phyloP scores from a whole-genome alignment of 2,113 vertebrate genomes.

The Anarrhichthys ocellatus region DNA sequence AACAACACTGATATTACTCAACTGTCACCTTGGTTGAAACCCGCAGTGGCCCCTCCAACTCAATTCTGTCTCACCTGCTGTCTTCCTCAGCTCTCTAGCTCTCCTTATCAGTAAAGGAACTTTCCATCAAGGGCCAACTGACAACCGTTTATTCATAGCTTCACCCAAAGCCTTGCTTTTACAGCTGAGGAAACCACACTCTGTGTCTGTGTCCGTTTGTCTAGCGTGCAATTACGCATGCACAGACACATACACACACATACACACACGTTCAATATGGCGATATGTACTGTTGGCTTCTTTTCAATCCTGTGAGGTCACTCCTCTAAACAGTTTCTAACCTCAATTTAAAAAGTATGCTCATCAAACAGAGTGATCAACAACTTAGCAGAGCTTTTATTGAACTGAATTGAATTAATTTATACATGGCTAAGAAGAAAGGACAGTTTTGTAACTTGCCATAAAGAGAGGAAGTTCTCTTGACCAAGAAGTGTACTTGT shows the following conservation, averaged over 20 bases:
- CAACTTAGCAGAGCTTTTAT: neutral
- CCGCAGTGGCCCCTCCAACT: slow-evolving; percentile 46
- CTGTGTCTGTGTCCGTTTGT: slow-evolving; percentile 60
- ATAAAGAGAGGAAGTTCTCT: neutral
- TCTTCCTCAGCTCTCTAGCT: slow-evolving; percentile 47
- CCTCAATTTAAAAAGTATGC: slow-evolving; percentile 12
- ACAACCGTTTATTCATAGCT: slow-evolving; percentile 77
- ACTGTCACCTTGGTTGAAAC: slow-evolving; percentile 70
- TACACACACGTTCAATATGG: neutral
- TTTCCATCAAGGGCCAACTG: slow-evolving; percentile 76
- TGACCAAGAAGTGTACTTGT: neutral
- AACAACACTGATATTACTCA: slow-evolving; percentile 63
- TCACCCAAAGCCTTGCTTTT: slow-evolving; percentile 54
- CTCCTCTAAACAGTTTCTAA: slow-evolving; percentile 10
- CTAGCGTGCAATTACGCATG: neutral
- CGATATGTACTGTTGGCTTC: slow-evolving; percentile 3
- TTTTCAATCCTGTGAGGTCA: slow-evolving; percentile 35
- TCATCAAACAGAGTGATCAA: slow-evolving; percentile 17
- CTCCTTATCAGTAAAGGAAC: slow-evolving; percentile 73
- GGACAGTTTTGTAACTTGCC: neutral
- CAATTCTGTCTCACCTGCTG: slow-evolving; percentile 48
- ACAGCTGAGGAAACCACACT: slow-evolving; percentile 77
- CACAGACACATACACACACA: slow-evolving; percentile 9
- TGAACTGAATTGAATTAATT: neutral
- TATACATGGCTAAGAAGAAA: neutral